Evolutionary conservation across 2,797 vertebrate species (phyloP).

Genomic region (Erpetoichthys calabaricus): DNA sequence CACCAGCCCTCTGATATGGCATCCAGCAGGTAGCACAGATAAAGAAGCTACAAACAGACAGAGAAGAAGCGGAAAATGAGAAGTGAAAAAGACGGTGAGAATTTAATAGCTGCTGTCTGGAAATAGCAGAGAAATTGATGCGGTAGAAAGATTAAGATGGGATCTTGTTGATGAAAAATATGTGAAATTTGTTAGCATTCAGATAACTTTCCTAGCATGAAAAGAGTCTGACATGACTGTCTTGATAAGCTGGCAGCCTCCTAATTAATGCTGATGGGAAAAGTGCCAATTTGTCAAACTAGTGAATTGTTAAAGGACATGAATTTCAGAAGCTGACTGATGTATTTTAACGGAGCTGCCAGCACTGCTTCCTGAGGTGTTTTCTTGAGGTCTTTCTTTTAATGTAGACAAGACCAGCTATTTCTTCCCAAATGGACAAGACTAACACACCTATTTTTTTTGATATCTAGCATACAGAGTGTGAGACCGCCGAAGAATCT

Average conservation of each 20-base stretch:
- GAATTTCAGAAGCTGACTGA: too few species aligned
- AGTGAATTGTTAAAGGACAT: too few species aligned
- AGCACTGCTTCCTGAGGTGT: too few species aligned
- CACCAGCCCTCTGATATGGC: too few species aligned
- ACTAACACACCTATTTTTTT: too few species aligned
- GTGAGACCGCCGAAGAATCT: too few species aligned
- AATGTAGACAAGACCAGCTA: too few species aligned
- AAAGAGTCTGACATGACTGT: background rate
- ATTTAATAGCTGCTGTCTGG: slow-evolving; percentile 36
- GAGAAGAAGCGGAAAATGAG: slow-evolving; percentile 28
- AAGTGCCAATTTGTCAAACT: background rate
- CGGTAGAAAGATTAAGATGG: slow-evolving; percentile 16
- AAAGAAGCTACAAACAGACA: slow-evolving; percentile 40
- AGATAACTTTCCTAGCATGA: background rate
- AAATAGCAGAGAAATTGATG: slow-evolving; percentile 17
- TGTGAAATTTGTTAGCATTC: background rate
- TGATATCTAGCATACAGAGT: too few species aligned
- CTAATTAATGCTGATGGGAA: background rate
- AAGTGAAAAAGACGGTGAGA: slow-evolving; percentile 26
- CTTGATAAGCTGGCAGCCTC: background rate
- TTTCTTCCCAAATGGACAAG: too few species aligned
- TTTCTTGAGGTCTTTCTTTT: too few species aligned
- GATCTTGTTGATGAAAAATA: slow-evolving; percentile 16
- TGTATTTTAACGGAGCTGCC: too few species aligned
- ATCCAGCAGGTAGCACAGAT: slow-evolving; percentile 19